Evolutionary conservation across 2,888 invertebrate species (phyloP).

Genomic region (Ochropleura plecta): DNA sequence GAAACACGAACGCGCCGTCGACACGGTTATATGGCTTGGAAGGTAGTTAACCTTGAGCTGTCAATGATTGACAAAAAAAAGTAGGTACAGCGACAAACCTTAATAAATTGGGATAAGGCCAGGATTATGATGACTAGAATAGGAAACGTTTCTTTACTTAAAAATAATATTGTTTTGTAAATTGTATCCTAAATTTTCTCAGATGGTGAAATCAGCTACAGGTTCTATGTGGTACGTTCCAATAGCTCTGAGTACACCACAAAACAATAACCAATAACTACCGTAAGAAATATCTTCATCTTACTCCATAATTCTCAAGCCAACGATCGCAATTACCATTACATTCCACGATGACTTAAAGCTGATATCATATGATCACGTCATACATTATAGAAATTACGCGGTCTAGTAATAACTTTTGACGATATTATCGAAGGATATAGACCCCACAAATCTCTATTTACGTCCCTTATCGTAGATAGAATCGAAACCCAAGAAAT

Average conservation of each 20-base stretch:
- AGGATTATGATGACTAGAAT: not conserved
- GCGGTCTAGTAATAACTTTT: conserved; percentile 66
- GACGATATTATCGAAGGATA: conserved; percentile 69
- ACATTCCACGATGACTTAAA: conserved; percentile 38
- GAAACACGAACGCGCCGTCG: no score
- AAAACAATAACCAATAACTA: conserved; percentile 9
- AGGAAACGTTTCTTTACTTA: not conserved
- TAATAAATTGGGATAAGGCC: not conserved
- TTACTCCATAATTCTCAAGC: conserved; percentile 20
- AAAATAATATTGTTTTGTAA: not conserved
- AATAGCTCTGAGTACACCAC: not conserved
- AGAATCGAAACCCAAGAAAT: conserved; percentile 62
- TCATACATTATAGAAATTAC: conserved; percentile 52
- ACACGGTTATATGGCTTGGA: no score
- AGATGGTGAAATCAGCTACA: not conserved
- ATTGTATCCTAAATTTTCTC: not conserved
- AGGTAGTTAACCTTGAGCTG: not conserved
- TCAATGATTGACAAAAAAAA: not conserved
- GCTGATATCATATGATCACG: conserved; percentile 47
- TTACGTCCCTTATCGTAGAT: conserved; percentile 70
- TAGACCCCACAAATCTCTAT: conserved; percentile 74
- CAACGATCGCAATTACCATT: conserved; percentile 29
- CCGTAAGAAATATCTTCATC: conserved; percentile 5
- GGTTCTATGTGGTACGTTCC: not conserved
- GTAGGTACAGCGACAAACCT: not conserved